These are phyloP conservation scores for Dolichallabes microphthalmus DNA, from an alignment of 2,113 vertebrate genomes.

Conservation along the genomic window DNA sequence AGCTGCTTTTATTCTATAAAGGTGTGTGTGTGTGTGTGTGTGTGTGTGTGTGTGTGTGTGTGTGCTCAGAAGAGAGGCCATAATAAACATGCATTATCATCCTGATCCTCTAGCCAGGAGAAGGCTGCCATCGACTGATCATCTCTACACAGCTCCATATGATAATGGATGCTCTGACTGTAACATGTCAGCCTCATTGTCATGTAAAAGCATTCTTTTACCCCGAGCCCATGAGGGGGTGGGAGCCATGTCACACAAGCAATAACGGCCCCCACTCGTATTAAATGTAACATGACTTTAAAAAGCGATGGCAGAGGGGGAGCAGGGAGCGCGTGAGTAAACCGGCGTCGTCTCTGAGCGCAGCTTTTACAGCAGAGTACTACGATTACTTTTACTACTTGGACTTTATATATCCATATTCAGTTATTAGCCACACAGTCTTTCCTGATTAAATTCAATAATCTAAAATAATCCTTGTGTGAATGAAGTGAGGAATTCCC, in stretches of 20 bases:
- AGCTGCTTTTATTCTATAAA: constrained; percentile 59
- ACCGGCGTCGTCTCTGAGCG: not conserved
- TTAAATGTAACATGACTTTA: constrained; percentile 56
- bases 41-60: constrained; percentile 36
- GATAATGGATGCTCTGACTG: constrained; percentile 75
- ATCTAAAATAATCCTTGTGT: not conserved
- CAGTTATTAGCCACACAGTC: not conserved
- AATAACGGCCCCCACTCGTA: constrained; percentile 37
- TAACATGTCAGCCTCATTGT: constrained; percentile 77
- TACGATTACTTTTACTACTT: not conserved
- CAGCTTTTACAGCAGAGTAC: not conserved
- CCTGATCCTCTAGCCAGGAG: constrained; percentile 41
- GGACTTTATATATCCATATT: not conserved
- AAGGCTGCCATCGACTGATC: constrained; percentile 50
- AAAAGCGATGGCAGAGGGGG: constrained; percentile 37
- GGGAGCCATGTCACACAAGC: constrained; percentile 22
- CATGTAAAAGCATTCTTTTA: constrained; percentile 73
- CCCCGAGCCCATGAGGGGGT: constrained; percentile 29
- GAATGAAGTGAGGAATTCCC: not conserved
- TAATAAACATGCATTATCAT: constrained; percentile 60
- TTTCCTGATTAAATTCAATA: not conserved
- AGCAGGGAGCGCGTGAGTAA: not conserved
- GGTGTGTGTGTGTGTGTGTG: constrained; percentile 34
- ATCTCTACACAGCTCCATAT: constrained; percentile 68
- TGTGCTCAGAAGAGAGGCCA: constrained; percentile 36